Base-by-base conservation (phyloP, 2,888 invertebrate species). In the Catocala nupta region DNA sequence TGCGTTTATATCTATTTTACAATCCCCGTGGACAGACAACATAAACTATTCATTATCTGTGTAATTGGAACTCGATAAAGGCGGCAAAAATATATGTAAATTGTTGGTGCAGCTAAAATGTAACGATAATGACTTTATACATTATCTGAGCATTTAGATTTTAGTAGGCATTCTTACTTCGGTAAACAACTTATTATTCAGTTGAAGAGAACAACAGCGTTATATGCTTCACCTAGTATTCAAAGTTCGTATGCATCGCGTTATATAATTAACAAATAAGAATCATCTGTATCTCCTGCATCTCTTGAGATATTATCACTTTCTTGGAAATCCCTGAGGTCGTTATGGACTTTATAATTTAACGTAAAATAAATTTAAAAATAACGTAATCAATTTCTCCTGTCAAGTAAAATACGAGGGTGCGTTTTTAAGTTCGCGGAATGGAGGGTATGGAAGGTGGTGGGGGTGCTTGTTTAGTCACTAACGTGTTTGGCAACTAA, bases 31-130 rank as follows among this genome's bases (percentile, higher is more conserved):
- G 73, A 76, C 76, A 75, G 64, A 57, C 64, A 72, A 68, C 71
- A 77, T 81, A 78, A 81, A 80, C 71, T 78, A 75, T 80, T 70
- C 65, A 70, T 69, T 79, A 81, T 81, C 77, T 78, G 58, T 67
- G 77, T 80, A 78, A 74, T 81, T 78, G 78, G 75, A 78, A 79
- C 75, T 81, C 60, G 71, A 79, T 81, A 75, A 74, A 78, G 70
- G 70, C 73, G 76, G 78, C 76, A 75, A 78, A 76, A 76, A 75
- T 76, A 75, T 68, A 76, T 65, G 68, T 61, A 71, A 70, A 69
- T 76, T 61, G 65, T 65, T 69, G 45, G 63, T 34, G 50, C 47
- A 55, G 53, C 55, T 66, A 76, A 71, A 77, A 61, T 70, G 57
- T 52, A 50, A 54, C 53, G 51, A 49, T 74, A 71, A 71, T 59